Conservation (phyloP, 2,797 vertebrate species). For the Glyptemys insculpta region DNA sequence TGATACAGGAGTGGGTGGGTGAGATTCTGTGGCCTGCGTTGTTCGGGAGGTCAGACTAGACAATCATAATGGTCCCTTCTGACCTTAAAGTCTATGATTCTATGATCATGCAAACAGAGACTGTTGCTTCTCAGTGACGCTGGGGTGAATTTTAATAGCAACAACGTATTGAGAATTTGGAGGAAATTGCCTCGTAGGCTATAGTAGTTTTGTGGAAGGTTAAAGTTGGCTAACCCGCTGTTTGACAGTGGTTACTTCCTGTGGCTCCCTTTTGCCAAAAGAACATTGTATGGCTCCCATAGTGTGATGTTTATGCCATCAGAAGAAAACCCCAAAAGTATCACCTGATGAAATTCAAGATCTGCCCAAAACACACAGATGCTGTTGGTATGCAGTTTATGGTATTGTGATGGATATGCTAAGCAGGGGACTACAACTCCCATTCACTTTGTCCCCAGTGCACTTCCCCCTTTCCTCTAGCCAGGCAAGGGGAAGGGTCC, state of each 20-base stretch:
- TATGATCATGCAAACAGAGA: neutral
- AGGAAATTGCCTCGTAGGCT: neutral
- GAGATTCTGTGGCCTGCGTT: no score
- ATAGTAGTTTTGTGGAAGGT: neutral
- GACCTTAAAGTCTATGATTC: no score
- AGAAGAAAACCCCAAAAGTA: neutral
- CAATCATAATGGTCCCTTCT: no score
- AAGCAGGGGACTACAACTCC: neutral
- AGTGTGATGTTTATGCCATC: neutral
- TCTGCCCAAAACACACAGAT: neutral
- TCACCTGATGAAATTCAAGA: fast-evolving
- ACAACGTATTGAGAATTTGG: neutral
- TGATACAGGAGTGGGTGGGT: no score
- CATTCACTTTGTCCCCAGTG: neutral
- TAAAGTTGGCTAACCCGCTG: neutral
- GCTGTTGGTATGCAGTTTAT: neutral
- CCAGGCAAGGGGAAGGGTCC: neutral
- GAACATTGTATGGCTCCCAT: fast-evolving
- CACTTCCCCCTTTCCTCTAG: neutral
- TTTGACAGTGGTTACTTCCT: neutral
- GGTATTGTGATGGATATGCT: neutral
- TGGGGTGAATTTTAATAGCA: neutral
- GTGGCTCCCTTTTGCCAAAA: neutral
- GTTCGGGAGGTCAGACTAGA: no score
- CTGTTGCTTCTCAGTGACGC: neutral